These are phyloP conservation scores for Ceratina japonica DNA, from an alignment of 1,140 invertebrate genomes.

Conservation along the genomic window DNA sequence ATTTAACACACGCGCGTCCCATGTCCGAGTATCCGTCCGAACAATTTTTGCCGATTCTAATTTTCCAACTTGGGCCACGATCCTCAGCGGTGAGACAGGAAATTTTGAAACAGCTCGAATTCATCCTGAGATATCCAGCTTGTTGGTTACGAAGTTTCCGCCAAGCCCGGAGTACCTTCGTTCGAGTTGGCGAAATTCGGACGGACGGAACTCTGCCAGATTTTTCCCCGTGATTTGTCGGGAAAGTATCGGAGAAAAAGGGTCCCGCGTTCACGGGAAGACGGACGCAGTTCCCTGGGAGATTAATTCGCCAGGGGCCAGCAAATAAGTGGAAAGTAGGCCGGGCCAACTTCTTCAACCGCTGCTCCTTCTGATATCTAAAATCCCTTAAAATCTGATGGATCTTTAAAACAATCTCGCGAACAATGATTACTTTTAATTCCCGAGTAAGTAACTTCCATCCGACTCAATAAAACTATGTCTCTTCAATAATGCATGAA, in stretches of 20 bases:
- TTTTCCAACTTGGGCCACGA: neutral
- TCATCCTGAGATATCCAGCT: conserved; percentile 25
- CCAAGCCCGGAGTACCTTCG: conserved; percentile 22
- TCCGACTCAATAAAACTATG: too few relatives aligned
- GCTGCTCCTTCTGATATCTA: conserved; percentile 18
- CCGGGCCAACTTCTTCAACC: conserved; percentile 33
- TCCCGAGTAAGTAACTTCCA: too few relatives aligned
- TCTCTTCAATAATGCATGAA: too few relatives aligned
- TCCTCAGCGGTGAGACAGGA: too few relatives aligned
- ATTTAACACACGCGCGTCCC: too few relatives aligned
- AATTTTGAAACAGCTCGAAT: conserved; percentile 26
- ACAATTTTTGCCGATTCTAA: neutral
- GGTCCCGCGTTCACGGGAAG: conserved; percentile 12
- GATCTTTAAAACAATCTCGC: neutral
- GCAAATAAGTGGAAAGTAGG: conserved; percentile 54
- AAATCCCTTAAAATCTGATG: neutral
- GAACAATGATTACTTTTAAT: too few relatives aligned
- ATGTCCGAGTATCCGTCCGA: neutral
- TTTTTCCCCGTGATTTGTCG: conserved; percentile 48
- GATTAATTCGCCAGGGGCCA: conserved; percentile 53
- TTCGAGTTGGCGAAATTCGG: conserved; percentile 39
- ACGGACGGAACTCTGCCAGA: conserved; percentile 40
- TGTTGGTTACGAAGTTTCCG: conserved; percentile 27
- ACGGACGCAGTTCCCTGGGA: conserved; percentile 47
- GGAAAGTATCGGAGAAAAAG: conserved; percentile 46